Conservation (phyloP, 1,140 invertebrate genomes). For the Oncopodura yosiiana region DNA sequence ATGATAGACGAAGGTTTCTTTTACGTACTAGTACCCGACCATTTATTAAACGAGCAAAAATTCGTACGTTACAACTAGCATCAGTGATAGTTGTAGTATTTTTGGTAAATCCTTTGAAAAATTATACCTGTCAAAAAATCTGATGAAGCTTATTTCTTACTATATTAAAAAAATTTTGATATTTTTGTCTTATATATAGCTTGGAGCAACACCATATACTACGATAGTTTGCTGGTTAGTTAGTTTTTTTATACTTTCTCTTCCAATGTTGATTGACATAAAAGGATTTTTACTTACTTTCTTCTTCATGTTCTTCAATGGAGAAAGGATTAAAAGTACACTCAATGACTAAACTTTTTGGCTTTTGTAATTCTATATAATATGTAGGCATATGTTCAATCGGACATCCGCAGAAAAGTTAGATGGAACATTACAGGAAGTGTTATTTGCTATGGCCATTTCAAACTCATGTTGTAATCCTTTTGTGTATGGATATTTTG, state of each 20-base stretch:
- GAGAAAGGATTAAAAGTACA: too few species aligned
- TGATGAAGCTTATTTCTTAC: too few species aligned
- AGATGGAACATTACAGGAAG: not conserved
- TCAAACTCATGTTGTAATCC: conserved; percentile 5
- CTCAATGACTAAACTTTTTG: too few species aligned
- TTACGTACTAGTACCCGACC: conserved; percentile 1
- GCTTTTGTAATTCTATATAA: not conserved
- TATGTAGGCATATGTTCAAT: conserved; percentile 6
- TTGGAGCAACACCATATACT: conserved; percentile 3
- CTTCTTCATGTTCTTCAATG: too few species aligned
- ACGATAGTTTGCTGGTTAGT: conserved; percentile 2
- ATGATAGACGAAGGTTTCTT: too few species aligned
- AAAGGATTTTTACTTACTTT: too few species aligned
- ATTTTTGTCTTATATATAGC: too few species aligned
- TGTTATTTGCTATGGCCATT: conserved; percentile 1
- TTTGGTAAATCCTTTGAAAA: too few species aligned
- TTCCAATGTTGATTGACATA: too few species aligned
- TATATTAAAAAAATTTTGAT: too few species aligned
- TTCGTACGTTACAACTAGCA: not conserved
- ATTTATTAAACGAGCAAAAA: conserved; percentile 1
- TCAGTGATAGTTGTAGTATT: conserved; percentile 5
- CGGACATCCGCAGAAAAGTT: not conserved
- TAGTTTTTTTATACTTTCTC: not conserved
- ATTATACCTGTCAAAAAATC: too few species aligned
- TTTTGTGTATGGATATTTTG: conserved; percentile 19